Conservation (phyloP, 2,888 invertebrate genomes). For the Cistogaster globosa region DNA sequence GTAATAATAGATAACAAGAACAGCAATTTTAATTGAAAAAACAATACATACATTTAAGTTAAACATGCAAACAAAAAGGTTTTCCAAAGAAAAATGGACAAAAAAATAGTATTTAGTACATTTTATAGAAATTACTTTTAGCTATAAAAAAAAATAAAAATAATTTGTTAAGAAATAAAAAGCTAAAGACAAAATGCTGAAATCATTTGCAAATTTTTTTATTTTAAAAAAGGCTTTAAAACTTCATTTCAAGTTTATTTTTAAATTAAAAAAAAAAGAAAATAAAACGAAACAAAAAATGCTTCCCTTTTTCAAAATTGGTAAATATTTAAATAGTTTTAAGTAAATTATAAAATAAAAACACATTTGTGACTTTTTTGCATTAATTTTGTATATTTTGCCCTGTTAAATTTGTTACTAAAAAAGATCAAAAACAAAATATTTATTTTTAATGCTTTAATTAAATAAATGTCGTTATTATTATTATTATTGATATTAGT, state of each 20-base stretch:
- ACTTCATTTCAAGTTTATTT: no score
- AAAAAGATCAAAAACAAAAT: constrained; percentile 1
- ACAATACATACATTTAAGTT: no score
- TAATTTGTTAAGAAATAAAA: no score
- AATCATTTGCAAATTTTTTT: constrained; percentile 36
- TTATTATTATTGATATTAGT: no score
- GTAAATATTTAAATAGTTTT: constrained; percentile 16
- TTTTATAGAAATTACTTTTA: no score
- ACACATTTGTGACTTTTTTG: no score
- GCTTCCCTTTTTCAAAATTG: constrained; percentile 24
- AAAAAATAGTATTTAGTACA: no score
- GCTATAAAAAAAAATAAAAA: constrained; percentile 10
- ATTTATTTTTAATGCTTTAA: constrained; percentile 63
- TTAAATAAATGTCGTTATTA: constrained; percentile 56
- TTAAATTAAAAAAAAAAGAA: not conserved
- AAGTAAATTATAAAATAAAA: constrained; percentile 3
- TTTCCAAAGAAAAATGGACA: no score
- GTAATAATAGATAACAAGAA: constrained; percentile 31
- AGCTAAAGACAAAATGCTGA: not conserved
- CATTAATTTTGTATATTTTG: no score
- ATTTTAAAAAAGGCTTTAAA: constrained; percentile 6
- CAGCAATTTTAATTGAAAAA: no score
- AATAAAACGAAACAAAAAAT: not conserved
- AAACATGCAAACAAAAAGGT: no score
- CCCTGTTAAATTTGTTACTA: no score